Evolutionary conservation across 2,113 vertebrate species (phyloP).

Genomic region (Passer domesticus): DNA sequence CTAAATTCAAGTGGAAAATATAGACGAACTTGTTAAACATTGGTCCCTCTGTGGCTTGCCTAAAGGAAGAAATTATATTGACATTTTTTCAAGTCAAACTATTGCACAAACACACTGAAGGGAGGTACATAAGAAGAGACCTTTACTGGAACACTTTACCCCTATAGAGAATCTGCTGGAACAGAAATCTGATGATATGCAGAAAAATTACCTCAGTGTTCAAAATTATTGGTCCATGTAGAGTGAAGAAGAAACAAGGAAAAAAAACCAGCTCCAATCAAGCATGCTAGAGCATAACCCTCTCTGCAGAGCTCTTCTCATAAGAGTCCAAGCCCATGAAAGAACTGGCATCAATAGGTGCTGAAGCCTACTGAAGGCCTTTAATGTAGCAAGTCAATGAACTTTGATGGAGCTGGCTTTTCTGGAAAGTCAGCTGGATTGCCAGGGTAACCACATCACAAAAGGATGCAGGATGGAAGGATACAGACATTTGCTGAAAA

Average conservation of each 20-base stretch:
- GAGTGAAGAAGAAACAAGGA: not conserved
- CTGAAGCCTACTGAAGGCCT: not conserved
- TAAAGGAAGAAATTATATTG: not conserved
- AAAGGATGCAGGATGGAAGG: not conserved
- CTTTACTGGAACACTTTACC: not conserved
- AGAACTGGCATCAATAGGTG: not conserved
- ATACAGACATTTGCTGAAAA: not conserved
- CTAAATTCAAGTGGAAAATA: not conserved
- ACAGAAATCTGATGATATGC: not conserved
- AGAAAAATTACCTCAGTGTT: not conserved
- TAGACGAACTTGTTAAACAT: not conserved
- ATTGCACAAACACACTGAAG: not conserved
- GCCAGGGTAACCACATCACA: conserved; percentile 29
- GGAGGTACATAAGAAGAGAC: not conserved
- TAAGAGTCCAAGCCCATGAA: not conserved
- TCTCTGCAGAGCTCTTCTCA: not conserved
- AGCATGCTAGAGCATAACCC: not conserved
- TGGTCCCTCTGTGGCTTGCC: not conserved
- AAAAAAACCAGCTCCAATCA: not conserved
- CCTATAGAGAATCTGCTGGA: not conserved
- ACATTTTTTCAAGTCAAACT: not conserved
- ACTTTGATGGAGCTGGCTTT: not conserved
- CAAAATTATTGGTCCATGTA: not conserved
- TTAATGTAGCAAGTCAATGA: not conserved
- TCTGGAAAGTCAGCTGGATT: conserved; percentile 37